Evolutionary conservation across 2,888 invertebrate species (phyloP), one percentile per base, ranked within the genome.

Genomic region (Zonitis immaculata): DNA sequence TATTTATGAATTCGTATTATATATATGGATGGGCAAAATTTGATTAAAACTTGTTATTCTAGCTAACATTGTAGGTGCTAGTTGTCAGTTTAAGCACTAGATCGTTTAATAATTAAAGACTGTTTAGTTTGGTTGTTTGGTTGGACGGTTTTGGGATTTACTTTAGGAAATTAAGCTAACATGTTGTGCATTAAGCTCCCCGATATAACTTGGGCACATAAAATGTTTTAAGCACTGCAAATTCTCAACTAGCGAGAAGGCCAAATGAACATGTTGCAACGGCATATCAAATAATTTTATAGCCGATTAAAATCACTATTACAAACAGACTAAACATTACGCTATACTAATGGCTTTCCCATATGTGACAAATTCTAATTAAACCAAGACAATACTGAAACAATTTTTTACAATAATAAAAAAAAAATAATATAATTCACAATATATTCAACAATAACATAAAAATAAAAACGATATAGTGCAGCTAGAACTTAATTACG

Each of bases 401-500:
- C 14, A 11, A 27, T 28, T 44, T 44, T 32, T 22, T 5, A 5
- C 22, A 22, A 22, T 4, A 22, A 22, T 22, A 22, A 22, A n/a
- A n/a, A n/a, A n/a, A n/a, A n/a, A n/a, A n/a, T n/a, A n/a, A n/a
- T n/a, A n/a, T n/a, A n/a, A n/a, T n/a, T n/a, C n/a, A n/a, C n/a
- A n/a, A n/a, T n/a, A n/a, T n/a, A n/a, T n/a, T n/a, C n/a, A n/a
- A n/a, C n/a, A n/a, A n/a, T n/a, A n/a, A n/a, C n/a, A n/a, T n/a
- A n/a, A n/a, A n/a, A n/a, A n/a, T n/a, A n/a, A n/a, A n/a, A n/a
- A n/a, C n/a, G n/a, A n/a, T 35, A 53, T 46, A 47, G 47, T 49
- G 25, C 46, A 42, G 55, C 58, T 55, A 54, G 60, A 66, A 67
- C 63, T 67, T 69, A 70, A 70, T 70, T 69, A 67, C 63, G 60